Percentiles rank a stretch among this genome's conserved stretches.
Conservation (phyloP, 2,113 vertebrate genomes). For the Sebastes schlegelii region DNA sequence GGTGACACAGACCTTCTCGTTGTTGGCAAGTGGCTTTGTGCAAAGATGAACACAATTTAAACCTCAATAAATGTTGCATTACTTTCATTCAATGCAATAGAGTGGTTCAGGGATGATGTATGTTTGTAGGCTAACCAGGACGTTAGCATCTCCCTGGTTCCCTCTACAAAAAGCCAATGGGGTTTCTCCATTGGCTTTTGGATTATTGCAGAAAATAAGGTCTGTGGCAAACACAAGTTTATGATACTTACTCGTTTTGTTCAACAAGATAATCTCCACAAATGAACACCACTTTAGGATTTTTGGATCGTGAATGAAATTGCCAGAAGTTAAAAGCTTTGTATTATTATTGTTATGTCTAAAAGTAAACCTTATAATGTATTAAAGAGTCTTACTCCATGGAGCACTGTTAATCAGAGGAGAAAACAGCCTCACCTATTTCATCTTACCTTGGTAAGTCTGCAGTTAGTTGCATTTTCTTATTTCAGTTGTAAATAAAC, state of each 20-base stretch:
- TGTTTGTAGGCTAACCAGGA: no score
- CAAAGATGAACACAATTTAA: neutral
- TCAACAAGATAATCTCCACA: no score
- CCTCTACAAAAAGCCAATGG: no score
- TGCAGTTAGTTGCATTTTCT: neutral
- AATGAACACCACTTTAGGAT: no score
- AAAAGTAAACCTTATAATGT: neutral
- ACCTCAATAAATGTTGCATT: neutral
- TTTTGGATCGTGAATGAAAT: no score
- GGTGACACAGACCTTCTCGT: neutral
- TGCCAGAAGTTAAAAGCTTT: neutral
- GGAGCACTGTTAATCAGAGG: neutral
- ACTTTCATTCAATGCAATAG: neutral
- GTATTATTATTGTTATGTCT: neutral
- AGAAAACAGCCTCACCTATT: neutral
- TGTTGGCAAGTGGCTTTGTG: neutral
- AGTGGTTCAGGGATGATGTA: no score
- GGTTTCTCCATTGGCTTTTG: no score
- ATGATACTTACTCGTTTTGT: no score
- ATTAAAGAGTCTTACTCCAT: neutral
- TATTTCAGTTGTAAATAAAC: neutral
- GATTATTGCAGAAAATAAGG: no score
- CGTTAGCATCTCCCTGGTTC: no score
- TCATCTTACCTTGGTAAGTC: neutral
- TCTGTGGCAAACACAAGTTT: no score